phyloP scores from a whole-genome alignment of 2,797 vertebrate species.

The Mastacembelus armatus region DNA sequence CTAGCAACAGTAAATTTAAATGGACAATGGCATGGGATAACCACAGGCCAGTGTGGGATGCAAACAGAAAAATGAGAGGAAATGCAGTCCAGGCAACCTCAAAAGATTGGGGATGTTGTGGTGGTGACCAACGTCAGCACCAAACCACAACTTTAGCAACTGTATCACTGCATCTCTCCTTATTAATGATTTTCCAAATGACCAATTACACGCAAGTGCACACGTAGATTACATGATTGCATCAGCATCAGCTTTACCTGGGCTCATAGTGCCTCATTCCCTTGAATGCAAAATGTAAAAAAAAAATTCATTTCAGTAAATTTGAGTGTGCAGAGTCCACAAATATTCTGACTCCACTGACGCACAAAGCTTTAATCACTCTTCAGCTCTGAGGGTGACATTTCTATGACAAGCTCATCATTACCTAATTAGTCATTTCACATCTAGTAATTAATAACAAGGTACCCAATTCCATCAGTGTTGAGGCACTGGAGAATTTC shows the following conservation, averaged over 20 bases:
- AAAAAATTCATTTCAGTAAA: too few species aligned
- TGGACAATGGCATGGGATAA: slow-evolving; percentile 48
- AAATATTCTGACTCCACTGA: slow-evolving; percentile 37
- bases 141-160: slow-evolving; percentile 29
- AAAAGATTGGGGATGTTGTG: slow-evolving; percentile 21
- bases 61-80: slow-evolving; percentile 42
- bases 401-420: slow-evolving; percentile 67
- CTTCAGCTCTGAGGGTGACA: slow-evolving; percentile 54
- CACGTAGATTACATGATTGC: too few species aligned
- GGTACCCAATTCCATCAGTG: slow-evolving; percentile 8
- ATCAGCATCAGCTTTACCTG: too few species aligned
- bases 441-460: slow-evolving; percentile 66
- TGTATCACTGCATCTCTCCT: background rate
- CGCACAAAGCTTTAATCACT: slow-evolving; percentile 60
- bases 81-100: slow-evolving; percentile 44
- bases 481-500: slow-evolving; percentile 12
- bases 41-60: slow-evolving; percentile 40
- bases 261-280: too few species aligned
- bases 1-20: slow-evolving; percentile 61
- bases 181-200: too few species aligned
- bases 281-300: background rate
- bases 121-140: slow-evolving; percentile 15
- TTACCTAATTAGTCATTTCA: slow-evolving; percentile 66
- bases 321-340: slow-evolving; percentile 1
- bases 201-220: too few species aligned